phyloP scores from a whole-genome alignment of 2,888 invertebrate species.

The Pimpla rufipes region DNA sequence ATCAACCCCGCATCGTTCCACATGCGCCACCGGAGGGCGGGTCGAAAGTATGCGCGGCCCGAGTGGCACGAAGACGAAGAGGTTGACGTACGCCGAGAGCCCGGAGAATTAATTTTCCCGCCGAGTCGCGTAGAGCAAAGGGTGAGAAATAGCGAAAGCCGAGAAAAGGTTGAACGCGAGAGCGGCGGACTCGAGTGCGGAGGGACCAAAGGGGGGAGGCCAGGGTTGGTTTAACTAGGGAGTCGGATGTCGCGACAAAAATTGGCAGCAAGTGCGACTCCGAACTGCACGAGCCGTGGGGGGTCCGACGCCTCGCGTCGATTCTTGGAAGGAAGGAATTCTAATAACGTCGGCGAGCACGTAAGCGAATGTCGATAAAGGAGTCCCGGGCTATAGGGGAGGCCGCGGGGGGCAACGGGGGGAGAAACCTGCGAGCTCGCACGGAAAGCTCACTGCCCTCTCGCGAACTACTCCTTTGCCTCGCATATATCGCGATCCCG shows the following conservation, averaged over 20 bases:
- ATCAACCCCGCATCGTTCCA: not conserved
- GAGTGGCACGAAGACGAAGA: slow-evolving; percentile 22
- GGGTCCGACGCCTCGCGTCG: slow-evolving; percentile 66
- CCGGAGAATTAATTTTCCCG: slow-evolving; percentile 59
- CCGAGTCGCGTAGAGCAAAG: slow-evolving; percentile 35
- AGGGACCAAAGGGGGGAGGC: slow-evolving; percentile 56
- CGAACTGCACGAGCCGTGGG: slow-evolving; percentile 1
- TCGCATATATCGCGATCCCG: slow-evolving; percentile 50
- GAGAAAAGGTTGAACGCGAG: slow-evolving; percentile 24
- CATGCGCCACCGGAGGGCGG: not conserved
- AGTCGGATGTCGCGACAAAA: slow-evolving; percentile 50
- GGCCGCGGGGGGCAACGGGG: slow-evolving; percentile 38
- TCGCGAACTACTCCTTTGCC: slow-evolving; percentile 39
- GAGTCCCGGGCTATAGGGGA: slow-evolving; percentile 63
- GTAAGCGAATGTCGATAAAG: slow-evolving; percentile 73
- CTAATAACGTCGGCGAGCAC: slow-evolving; percentile 72
- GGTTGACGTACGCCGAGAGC: slow-evolving; percentile 36
- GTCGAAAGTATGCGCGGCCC: slow-evolving; percentile 12
- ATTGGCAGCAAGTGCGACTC: slow-evolving; percentile 60
- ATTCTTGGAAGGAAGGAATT: slow-evolving; percentile 71
- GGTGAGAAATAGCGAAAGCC: slow-evolving; percentile 22
- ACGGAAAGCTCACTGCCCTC: slow-evolving; percentile 61
- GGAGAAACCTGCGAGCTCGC: slow-evolving; percentile 47
- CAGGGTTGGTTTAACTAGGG: slow-evolving; percentile 44
- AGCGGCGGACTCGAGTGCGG: slow-evolving; percentile 22